Evolutionary conservation across 2,797 vertebrate genomes (phyloP).

Genomic region (Spinus pinus): DNA sequence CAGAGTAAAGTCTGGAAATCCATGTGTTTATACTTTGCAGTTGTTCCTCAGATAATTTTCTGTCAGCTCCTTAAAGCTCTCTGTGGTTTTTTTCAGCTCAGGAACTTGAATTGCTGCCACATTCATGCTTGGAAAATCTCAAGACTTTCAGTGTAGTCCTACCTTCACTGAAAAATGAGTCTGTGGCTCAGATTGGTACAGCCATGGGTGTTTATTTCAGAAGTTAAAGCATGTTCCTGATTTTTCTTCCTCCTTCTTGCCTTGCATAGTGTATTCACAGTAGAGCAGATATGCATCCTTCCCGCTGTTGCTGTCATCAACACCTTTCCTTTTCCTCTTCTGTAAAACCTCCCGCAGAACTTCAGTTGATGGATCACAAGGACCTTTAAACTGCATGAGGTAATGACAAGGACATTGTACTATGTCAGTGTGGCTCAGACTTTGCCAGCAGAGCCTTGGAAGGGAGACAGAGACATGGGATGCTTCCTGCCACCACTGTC

Average conservation of each 20-base stretch:
- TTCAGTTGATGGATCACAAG: not conserved
- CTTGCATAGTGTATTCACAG: not conserved
- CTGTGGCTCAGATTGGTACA: not conserved
- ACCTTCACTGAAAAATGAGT: not conserved
- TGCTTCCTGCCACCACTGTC: not conserved
- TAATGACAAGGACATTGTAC: not conserved
- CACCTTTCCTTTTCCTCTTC: not conserved
- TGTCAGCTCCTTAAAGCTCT: not conserved
- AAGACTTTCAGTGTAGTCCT: not conserved
- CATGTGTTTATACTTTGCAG: constrained; percentile 36
- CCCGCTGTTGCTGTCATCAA: not conserved
- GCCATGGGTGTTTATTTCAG: not conserved
- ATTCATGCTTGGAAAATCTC: not conserved
- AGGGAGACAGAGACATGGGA: not conserved
- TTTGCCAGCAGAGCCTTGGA: not conserved
- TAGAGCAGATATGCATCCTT: not conserved
- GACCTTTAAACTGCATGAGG: not conserved
- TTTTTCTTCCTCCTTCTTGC: not conserved
- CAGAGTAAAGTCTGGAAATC: constrained; percentile 43
- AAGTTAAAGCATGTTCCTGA: not conserved
- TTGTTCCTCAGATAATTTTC: not conserved
- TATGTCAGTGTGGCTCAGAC: not conserved
- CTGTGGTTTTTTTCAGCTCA: not conserved
- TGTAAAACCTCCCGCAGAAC: not conserved
- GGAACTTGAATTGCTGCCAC: constrained; percentile 28